Conservation (phyloP, 2,113 vertebrate species). For the Chaetodon auriga region DNA sequence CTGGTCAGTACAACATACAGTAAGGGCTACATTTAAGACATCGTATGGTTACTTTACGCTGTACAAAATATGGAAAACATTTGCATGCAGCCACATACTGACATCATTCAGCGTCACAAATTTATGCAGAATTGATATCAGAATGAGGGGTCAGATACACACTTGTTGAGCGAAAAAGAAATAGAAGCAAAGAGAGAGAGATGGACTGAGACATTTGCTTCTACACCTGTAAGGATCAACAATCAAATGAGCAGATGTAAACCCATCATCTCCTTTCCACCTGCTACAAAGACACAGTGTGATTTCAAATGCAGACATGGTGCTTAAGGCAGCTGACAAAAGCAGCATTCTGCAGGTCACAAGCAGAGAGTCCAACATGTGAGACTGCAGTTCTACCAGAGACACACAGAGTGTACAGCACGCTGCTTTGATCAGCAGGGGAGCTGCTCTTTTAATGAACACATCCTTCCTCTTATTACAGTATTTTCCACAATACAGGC, state of each 20-base stretch:
- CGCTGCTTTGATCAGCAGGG: background rate
- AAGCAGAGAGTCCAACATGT: background rate
- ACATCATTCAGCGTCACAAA: constrained; percentile 13
- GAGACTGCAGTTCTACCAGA: background rate
- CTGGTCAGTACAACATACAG: constrained; percentile 17
- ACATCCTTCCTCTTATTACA: background rate
- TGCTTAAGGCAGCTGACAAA: constrained; percentile 12
- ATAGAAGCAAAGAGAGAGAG: background rate
- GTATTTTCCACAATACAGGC: background rate
- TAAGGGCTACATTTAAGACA: constrained; percentile 39
- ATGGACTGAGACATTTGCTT: background rate
- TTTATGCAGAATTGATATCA: constrained; percentile 24
- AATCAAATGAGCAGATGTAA: background rate
- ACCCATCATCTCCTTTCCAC: background rate
- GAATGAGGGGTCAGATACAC: background rate
- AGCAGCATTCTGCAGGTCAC: background rate
- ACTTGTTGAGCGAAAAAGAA: background rate
- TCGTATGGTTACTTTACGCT: constrained; percentile 7
- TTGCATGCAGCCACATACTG: constrained; percentile 1
- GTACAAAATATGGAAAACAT: constrained; percentile 33
- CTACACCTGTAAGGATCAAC: background rate
- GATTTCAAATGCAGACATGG: background rate
- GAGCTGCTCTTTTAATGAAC: background rate
- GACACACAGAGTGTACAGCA: constrained; percentile 2
- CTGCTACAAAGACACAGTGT: constrained; percentile 4